Percentiles rank a stretch among this genome's conserved stretches.
These are phyloP conservation scores for Cheilinus undulatus DNA, from an alignment of 2,113 vertebrate genomes.

Conservation along the genomic window DNA sequence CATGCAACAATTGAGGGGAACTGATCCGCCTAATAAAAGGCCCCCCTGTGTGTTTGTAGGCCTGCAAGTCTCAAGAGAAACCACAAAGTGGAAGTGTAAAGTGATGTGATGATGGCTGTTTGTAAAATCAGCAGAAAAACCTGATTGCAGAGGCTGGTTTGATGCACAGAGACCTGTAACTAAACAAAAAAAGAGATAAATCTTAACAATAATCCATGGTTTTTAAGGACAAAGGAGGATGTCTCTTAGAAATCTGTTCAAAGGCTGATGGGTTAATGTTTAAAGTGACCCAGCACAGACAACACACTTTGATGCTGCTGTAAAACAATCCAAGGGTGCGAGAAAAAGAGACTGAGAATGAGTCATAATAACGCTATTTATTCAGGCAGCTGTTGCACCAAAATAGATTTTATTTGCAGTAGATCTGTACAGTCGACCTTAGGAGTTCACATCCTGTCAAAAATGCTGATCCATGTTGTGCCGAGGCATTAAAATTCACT, in stretches of 20 bases:
- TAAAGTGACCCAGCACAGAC: constrained; percentile 40
- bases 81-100: constrained; percentile 20
- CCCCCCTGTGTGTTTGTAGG: constrained; percentile 35
- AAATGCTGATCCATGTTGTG: constrained; percentile 18
- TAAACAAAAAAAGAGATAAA: constrained; percentile 1
- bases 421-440: not conserved
- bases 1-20: constrained; percentile 54
- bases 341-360: not conserved
- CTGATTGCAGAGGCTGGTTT: constrained; percentile 16
- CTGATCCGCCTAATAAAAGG: constrained; percentile 54
- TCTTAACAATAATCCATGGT: not conserved
- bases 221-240: constrained; percentile 1
- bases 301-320: constrained; percentile 19
- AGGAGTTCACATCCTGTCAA: not conserved
- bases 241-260: constrained; percentile 12
- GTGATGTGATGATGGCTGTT: not conserved
- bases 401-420: not conserved
- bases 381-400: not conserved
- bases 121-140: not conserved
- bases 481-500: not conserved
- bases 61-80: constrained; percentile 21
- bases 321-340: not conserved
- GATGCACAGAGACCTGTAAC: not conserved
- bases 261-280: constrained; percentile 55
- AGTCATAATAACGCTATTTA: no score